Evolutionary conservation across 2,888 invertebrate genomes (phyloP), one percentile per base, ranked within the genome.

Genomic region (Amblyteles armatorius): DNA sequence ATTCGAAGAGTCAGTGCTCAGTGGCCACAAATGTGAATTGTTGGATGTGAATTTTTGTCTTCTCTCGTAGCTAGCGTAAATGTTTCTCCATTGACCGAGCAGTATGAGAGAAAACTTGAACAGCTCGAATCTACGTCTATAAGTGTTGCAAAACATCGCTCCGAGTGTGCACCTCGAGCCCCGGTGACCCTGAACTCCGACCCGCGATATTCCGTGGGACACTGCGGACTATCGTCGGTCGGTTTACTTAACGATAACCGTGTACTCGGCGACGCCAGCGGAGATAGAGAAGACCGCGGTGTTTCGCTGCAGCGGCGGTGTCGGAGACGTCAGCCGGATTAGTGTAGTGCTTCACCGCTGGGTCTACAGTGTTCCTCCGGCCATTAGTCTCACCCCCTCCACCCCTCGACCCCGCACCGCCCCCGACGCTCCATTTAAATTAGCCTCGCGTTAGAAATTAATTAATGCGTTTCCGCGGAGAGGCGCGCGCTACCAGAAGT

Each of bases 341-440:
- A 26, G 33, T 65, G 13, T 22, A 57, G 7, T 11, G 57, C 19
- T 16, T 44, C 29, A 33, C 60, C 29, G 73, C 26, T 26, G 36
- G 55, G 68, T 76, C 57, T 60, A n/a, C 50, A 63, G 50, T 50
- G 33, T 44, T 57, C 81, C 78, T 44, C 67, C 74, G 77, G 85
- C 69, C 81, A 87, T 86, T 85, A 85, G 74, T 79, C 82, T 79
- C 69, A 19, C 11, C 40, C 40, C 4, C 7, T 7, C 36, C 1
- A 2, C 40, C 9, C 40, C 7, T 40, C 40, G 40, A 9, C 40
- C 33, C 33, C 33, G 33, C 33, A 6, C 33, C 6, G 33, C 7
- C 33, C 33, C 52, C 60, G 76, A 82, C 76, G 81, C 80, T 84
- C 67, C 78, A 84, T 87, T 85, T 83, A 84, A 86, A 85, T 87